A percentile compares a stretch with the other conserved stretches of the same genome.
These are phyloP conservation scores for Eutrigla gurnardus DNA, from an alignment of 2,797 vertebrate genomes.

Conservation along the genomic window DNA sequence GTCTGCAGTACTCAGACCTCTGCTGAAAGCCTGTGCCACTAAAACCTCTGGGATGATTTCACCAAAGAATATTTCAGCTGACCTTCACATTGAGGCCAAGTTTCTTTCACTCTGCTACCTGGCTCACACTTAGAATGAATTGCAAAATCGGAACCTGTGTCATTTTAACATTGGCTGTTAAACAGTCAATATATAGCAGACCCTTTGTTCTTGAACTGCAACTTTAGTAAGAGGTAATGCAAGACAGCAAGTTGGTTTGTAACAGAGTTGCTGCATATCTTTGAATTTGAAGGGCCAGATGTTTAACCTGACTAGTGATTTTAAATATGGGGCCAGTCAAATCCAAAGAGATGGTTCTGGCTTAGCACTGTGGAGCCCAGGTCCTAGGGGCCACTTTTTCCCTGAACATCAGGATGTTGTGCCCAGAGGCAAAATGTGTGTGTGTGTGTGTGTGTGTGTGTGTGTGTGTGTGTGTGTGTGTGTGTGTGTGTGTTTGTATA, in stretches of 20 bases:
- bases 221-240: conserved; percentile 34
- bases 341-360: conserved; percentile 68
- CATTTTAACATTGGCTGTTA: conserved; percentile 30
- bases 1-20: conserved; percentile 58
- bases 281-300: conserved; percentile 67
- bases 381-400: conserved; percentile 69
- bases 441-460: conserved; percentile 38
- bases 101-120: conserved; percentile 47
- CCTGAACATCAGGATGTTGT: conserved; percentile 69
- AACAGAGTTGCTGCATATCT: conserved; percentile 47
- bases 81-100: conserved; percentile 66
- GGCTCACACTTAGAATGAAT: conserved; percentile 16
- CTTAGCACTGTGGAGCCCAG: conserved; percentile 59
- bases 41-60: conserved; percentile 69
- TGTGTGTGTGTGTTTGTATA: conserved; percentile 16
- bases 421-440: conserved; percentile 57
- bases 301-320: conserved; percentile 70
- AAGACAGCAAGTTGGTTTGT: conserved; percentile 45
- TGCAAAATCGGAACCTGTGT: conserved; percentile 16
- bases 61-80: conserved; percentile 61
- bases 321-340: conserved; percentile 72
- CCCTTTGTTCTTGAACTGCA: conserved; percentile 48
- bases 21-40: conserved; percentile 53
- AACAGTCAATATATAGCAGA: conserved; percentile 28
- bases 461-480: conserved; percentile 31